Evolutionary conservation across 2,113 vertebrate genomes (phyloP).

Genomic region (Lota lota): DNA sequence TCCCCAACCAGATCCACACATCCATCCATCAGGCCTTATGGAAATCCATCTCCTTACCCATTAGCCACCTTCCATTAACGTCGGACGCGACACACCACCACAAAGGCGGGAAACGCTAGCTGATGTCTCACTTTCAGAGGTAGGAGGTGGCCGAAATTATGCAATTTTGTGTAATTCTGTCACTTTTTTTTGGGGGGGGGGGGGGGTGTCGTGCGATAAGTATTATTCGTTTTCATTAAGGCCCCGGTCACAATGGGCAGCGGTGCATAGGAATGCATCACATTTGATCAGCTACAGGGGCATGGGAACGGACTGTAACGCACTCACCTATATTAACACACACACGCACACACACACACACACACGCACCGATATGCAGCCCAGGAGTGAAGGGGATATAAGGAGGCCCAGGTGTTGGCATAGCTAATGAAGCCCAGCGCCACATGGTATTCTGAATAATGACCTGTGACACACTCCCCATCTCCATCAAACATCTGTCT

Average conservation of each 20-base stretch:
- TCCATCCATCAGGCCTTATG: not conserved
- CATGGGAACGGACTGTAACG: constrained; percentile 36
- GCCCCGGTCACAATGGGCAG: no score
- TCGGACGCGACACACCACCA: no score
- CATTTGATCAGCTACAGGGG: constrained; percentile 9
- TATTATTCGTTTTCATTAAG: no score
- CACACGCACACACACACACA: constrained; percentile 21
- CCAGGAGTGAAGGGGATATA: constrained; percentile 58
- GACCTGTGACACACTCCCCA: constrained; percentile 73
- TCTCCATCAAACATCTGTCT: constrained; percentile 72
- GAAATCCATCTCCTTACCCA: no score
- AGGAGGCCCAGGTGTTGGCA: constrained; percentile 74
- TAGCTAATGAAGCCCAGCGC: constrained; percentile 73
- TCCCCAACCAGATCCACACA: constrained; percentile 3
- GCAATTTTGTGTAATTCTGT: no score
- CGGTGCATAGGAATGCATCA: no score
- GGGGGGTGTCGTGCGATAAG: no score
- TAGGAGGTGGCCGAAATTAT: no score
- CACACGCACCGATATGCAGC: constrained; percentile 27
- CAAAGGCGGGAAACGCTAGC: no score
- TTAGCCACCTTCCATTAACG: no score
- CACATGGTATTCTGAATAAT: constrained; percentile 77
- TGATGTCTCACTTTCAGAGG: no score
- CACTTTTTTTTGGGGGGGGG: no score
- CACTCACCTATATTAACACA: constrained; percentile 36